Conservation (phyloP, 2,797 vertebrate genomes). For the Myotis daubentonii region DNA sequence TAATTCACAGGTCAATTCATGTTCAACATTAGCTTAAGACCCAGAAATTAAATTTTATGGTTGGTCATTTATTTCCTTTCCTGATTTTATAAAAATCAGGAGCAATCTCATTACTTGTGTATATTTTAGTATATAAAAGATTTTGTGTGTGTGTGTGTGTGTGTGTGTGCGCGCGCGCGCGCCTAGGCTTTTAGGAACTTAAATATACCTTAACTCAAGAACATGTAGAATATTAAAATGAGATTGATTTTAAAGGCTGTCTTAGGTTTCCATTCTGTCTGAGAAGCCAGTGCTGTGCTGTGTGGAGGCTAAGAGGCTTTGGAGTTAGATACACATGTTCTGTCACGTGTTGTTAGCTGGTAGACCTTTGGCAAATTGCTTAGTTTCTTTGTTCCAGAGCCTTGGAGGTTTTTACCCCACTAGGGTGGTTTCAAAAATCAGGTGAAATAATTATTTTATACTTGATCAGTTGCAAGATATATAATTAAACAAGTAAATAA, state of each 20-base stretch:
- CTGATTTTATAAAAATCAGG: conserved; percentile 40
- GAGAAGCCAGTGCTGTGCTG: neutral
- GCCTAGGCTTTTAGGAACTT: conserved; percentile 33
- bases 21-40: conserved; percentile 32
- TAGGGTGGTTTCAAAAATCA: conserved; percentile 37
- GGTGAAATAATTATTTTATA: conserved; percentile 30
- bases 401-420: neutral
- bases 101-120: conserved; percentile 6
- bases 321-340: neutral
- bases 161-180: too few species aligned
- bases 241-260: neutral
- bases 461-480: conserved; percentile 33
- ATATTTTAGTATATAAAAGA: conserved; percentile 33
- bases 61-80: conserved; percentile 26
- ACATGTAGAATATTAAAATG: neutral
- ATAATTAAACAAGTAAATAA: conserved; percentile 22
- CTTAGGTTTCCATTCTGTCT: neutral
- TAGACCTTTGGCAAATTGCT: neutral
- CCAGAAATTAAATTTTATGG: conserved; percentile 47
- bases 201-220: neutral
- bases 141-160: neutral
- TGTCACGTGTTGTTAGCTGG: neutral
- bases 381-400: neutral
- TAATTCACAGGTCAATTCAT: neutral
- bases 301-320: neutral